These are phyloP conservation scores for mouse (Mus musculus) DNA, from an alignment of 2,113 vertebrate genomes.

Conservation along the genomic window DNA sequence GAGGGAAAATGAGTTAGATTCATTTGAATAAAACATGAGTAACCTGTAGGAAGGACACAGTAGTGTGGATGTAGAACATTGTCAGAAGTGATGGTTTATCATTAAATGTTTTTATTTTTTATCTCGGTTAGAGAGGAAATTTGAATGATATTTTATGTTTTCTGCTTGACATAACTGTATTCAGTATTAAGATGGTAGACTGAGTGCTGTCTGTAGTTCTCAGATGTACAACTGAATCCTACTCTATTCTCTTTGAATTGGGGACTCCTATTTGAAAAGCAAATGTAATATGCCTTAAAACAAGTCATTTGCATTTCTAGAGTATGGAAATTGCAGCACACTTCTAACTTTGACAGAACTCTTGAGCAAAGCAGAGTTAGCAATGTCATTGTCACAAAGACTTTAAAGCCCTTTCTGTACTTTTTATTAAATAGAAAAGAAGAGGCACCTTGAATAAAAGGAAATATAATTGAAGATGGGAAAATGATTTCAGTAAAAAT, in stretches of 20 bases:
- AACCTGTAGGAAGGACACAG: not conserved
- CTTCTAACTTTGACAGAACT: not conserved
- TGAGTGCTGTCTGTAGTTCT: not conserved
- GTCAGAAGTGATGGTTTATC: not conserved
- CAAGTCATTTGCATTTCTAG: conserved; percentile 47
- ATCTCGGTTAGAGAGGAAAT: not conserved
- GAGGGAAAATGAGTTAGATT: not conserved
- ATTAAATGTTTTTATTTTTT: conserved; percentile 1
- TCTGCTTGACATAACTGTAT: conserved; percentile 8
- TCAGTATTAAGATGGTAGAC: not conserved
- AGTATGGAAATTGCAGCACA: not conserved
- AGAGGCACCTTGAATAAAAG: not conserved
- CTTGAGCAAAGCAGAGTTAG: conserved; percentile 44
- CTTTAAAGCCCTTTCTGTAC: not conserved
- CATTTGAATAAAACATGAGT: not conserved
- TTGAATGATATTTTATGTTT: conserved; percentile 39
- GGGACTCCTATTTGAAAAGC: conserved; percentile 60
- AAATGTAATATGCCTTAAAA: conserved; percentile 47
- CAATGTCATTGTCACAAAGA: not conserved
- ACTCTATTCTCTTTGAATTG: not conserved
- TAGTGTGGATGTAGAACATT: not conserved
- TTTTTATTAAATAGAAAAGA: conserved; percentile 50
- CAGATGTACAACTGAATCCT: conserved; percentile 31
- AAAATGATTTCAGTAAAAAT: conserved; percentile 21
- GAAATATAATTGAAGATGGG: conserved; percentile 32